Evolutionary conservation across 2,113 vertebrate genomes (phyloP).

Genomic region (Podilymbus podiceps): DNA sequence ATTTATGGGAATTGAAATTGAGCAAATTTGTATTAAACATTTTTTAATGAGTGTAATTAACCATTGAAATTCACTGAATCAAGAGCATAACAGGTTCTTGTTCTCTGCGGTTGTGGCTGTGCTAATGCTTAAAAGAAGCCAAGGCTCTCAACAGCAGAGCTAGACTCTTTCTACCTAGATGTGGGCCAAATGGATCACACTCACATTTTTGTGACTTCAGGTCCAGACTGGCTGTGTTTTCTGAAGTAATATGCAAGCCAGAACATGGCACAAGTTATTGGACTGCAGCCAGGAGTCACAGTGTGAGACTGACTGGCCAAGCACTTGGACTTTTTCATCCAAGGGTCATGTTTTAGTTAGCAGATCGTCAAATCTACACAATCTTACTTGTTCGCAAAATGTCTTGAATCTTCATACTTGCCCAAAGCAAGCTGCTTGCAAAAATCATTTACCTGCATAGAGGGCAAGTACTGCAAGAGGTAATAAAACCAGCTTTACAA

Average conservation of each 20-base stretch:
- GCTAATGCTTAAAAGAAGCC: background rate
- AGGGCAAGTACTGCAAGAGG: background rate
- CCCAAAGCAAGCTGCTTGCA: background rate
- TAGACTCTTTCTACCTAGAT: background rate
- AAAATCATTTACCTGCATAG: background rate
- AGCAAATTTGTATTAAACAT: background rate
- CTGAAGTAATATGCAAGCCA: background rate
- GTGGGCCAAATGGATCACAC: background rate
- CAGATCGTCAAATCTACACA: background rate
- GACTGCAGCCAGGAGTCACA: background rate
- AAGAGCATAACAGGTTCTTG: background rate
- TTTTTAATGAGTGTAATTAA: background rate
- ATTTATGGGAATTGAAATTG: slow-evolving; percentile 1
- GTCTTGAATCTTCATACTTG: background rate
- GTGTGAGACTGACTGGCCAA: background rate
- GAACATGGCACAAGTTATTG: background rate
- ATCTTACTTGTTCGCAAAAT: background rate
- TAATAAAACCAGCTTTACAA: background rate
- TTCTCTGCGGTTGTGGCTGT: background rate
- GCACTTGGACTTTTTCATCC: background rate
- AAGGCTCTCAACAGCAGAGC: background rate
- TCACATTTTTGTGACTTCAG: background rate
- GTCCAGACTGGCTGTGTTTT: background rate
- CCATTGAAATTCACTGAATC: background rate
- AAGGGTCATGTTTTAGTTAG: background rate